A percentile compares a stretch with the other conserved stretches of the same genome.
These are phyloP conservation scores for Tiliacea aurago DNA, from an alignment of 2,888 invertebrate species.

Conservation along the genomic window DNA sequence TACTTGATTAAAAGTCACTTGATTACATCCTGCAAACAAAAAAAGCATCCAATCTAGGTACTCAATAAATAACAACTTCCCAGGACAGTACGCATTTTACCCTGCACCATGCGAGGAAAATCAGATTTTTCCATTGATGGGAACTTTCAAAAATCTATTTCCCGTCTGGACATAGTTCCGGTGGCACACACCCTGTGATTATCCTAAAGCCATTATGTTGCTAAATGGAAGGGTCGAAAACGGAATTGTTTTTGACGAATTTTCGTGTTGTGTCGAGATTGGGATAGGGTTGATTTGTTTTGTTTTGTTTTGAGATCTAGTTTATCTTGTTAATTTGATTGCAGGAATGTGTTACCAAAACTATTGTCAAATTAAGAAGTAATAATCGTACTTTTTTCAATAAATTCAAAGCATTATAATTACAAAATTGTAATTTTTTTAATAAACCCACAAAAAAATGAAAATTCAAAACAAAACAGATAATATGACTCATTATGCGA, in stretches of 20 bases:
- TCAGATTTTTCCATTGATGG: slow-evolving; percentile 74
- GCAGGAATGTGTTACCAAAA: not conserved
- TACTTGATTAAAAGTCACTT: not conserved
- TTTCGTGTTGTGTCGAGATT: slow-evolving; percentile 21
- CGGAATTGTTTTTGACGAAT: slow-evolving; percentile 55
- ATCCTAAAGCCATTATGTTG: slow-evolving; percentile 77
- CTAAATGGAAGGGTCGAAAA: slow-evolving; percentile 55
- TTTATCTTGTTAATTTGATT: not conserved
- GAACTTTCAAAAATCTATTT: slow-evolving; percentile 89
- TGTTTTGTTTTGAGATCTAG: not conserved
- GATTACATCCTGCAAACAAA: not conserved
- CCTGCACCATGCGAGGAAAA: slow-evolving; percentile 59
- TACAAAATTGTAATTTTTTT: not conserved
- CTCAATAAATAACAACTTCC: not conserved
- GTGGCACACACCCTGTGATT: slow-evolving; percentile 78
- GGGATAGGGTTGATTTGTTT: not conserved
- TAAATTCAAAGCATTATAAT: not conserved
- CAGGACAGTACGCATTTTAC: slow-evolving; percentile 4
- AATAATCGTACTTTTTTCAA: not conserved
- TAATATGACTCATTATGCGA: slow-evolving; percentile 27
- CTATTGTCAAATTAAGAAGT: not conserved
- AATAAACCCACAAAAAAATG: not conserved
- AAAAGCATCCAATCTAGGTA: not conserved
- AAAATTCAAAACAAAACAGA: slow-evolving; percentile 15
- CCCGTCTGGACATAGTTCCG: slow-evolving; percentile 86